Base-by-base conservation (phyloP, 2,888 invertebrate genomes). In the Seira musarum region DNA sequence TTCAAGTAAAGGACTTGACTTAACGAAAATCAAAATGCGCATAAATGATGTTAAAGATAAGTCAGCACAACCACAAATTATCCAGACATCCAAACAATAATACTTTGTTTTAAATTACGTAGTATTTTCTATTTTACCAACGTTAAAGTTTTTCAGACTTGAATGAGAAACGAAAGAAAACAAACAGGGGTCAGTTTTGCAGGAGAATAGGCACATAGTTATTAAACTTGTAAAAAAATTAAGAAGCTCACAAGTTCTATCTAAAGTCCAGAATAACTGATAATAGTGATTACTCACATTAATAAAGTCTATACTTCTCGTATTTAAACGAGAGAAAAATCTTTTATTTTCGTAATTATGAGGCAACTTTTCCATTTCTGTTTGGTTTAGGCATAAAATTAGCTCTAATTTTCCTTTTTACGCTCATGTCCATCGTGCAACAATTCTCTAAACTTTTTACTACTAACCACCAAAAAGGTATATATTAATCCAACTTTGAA, bases 401-500 rank as follows among this genome's bases (percentile, higher is more conserved):
- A n/a, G n/a, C n/a, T n/a, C n/a, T n/a, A n/a, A n/a, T n/a, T n/a
- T n/a, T n/a, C n/a, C n/a, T n/a, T n/a, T n/a, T n/a, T n/a, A n/a
- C n/a, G n/a, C n/a, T n/a, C n/a, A n/a, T n/a, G n/a, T n/a, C n/a
- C n/a, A n/a, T n/a, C n/a, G n/a, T n/a, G n/a, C n/a, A n/a, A n/a
- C n/a, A n/a, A n/a, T n/a, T n/a, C n/a, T n/a, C n/a, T n/a, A n/a
- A n/a, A n/a, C n/a, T n/a, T n/a, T n/a, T n/a, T 40, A 40, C 5
- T 40, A 40, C 13, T 40, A 57, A 15, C 10, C 57, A n/a, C 8
- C 57, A 57, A 57, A 77, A 78, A 65, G 78, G 78, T 72, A 66
- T 69, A 70, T 53, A 53, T 76, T n/a, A n/a, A n/a, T n/a, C n/a
- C 6, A 24, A 77, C 77, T 65, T 70, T 25, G 30, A 71, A 77